Percentiles rank a stretch among this genome's conserved stretches.
Conservation (phyloP, 2,888 invertebrate species). For the Troglohyphantes excavatus region DNA sequence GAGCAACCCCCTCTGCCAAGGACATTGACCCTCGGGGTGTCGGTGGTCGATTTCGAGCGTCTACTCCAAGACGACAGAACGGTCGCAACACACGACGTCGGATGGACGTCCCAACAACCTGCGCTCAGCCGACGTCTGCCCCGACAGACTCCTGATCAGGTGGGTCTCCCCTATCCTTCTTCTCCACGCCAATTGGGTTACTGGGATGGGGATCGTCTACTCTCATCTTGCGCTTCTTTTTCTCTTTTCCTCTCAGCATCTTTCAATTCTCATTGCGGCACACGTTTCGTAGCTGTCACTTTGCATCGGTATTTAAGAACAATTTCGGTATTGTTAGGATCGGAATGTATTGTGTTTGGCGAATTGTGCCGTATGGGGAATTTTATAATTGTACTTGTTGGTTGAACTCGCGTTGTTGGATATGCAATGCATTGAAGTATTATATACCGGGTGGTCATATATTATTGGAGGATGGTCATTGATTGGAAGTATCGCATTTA, state of each 20-base stretch:
- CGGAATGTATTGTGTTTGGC: no score
- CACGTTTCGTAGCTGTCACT: no score
- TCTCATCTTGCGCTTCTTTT: slow-evolving; percentile 60
- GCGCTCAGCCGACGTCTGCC: slow-evolving; percentile 40
- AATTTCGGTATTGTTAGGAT: no score
- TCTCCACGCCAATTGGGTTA: slow-evolving; percentile 70
- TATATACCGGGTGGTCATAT: no score
- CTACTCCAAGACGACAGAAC: slow-evolving; percentile 39
- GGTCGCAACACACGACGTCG: slow-evolving; percentile 19
- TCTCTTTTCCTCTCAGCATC: neutral
- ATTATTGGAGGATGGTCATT: no score
- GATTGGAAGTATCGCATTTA: no score
- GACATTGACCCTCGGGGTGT: slow-evolving; percentile 69
- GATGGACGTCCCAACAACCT: slow-evolving; percentile 46
- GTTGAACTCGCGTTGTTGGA: no score
- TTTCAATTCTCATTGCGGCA: neutral
- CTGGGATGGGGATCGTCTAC: slow-evolving; percentile 56
- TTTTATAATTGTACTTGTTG: no score
- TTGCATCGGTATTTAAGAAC: no score
- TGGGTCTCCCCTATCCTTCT: slow-evolving; percentile 46
- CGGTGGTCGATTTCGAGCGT: slow-evolving; percentile 70
- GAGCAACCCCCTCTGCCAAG: slow-evolving; percentile 50
- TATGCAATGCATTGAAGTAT: no score
- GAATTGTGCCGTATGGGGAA: no score
- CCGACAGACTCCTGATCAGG: slow-evolving; percentile 68